Evolutionary conservation across 2,888 invertebrate species (phyloP), one percentile per base, ranked within the genome.

Genomic region (Bellardia bayeri): DNA sequence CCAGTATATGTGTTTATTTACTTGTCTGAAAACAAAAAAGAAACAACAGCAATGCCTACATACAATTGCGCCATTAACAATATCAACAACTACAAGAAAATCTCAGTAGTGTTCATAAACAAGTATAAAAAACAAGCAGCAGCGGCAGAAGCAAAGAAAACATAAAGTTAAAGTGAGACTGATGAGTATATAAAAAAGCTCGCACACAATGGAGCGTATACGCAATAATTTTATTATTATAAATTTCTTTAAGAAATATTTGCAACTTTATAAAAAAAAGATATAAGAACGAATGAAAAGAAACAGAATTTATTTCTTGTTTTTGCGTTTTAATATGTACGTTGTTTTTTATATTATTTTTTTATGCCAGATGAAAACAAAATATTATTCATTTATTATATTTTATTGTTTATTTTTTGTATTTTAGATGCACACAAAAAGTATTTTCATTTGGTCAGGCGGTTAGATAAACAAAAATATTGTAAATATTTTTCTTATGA

Each of bases 141-240:
- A 3, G 51, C 40, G n/a, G 8, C 14, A 51, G 8, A 37, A 56
- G 16, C 40, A 16, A 37, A 54, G 14, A 14, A 30, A 51, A n/a
- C 4, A 45, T 13, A 9, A 45, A 4, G 13, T 3, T 13, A 45
- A 13, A 51, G 13, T 63, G 14, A 45, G 72, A 56, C 64, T 74
- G 64, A 76, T 51, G 4, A n/a, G 14, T 30, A 58, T 33, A 51
- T 9, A 14, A 14, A 51, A 14, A 14, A 14, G 14, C 5, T 23
- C 33, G 4, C 37, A 37, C 16, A 37, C 49, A 51, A 54, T 37
- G 37, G 37, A 37, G 64, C 72, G 79, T 80, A 79, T 85, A 74
- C 74, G 68, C 61, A 74, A 80, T 80, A 69, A 80, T 74, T 75
- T 84, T 42, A 42, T 82, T 54, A 45, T 72, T 66, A 16, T 51